Base-by-base conservation (phyloP, 2,888 invertebrate species). In the Apantesis nais region DNA sequence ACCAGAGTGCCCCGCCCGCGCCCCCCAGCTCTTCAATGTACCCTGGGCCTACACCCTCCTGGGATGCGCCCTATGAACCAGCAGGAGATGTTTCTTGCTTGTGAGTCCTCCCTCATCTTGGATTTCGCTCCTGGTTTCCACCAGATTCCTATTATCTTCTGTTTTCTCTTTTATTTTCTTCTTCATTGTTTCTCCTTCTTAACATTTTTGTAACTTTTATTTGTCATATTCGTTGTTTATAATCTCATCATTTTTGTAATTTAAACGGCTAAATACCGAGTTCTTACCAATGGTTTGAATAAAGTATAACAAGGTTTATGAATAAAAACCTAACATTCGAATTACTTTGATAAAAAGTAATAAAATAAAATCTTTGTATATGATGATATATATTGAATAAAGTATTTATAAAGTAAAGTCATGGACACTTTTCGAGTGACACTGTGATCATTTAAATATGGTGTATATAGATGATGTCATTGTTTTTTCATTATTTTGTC, bases 81-180 rank as follows among this genome's bases (percentile, higher is more conserved):
- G 93, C 93, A 84, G 94, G 93, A 87, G 95, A 94, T 78, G 89
- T 94, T 79, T 92, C 94, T 90, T 93, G 94, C 94, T 95, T 94
- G 95, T 95, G 95, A 95, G 95, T 95, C 94, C 94, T 89, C 80
- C 91, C 86, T 70, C 78, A 79, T 85, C 87, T 89, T 89, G 89
- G 89, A 90, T 83, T 89, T 89, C 77, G 72, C 37, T 90, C 92
- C 91, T 84, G 80, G 73, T 70, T 84, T 78, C 88, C 83, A 77
- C 71, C 84, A 83, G 69, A 76, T 83, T 78, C 88, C 85, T 72
- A 3, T 78, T 62, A 74, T 71, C 44, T 70, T 69, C 58, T 67
- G 71, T 65, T 74, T 66, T 34, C 62, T 76, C 34, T 61, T 68
- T 71, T 73, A 5, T 58, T 70, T 72, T 72, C n/a, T 62, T 66